Evolutionary conservation across 30 jellyfish, hydroid and myxozoan species (phyloP), one percentile per base, ranked within the genome.

Genomic region (Aurelia sp.): DNA sequence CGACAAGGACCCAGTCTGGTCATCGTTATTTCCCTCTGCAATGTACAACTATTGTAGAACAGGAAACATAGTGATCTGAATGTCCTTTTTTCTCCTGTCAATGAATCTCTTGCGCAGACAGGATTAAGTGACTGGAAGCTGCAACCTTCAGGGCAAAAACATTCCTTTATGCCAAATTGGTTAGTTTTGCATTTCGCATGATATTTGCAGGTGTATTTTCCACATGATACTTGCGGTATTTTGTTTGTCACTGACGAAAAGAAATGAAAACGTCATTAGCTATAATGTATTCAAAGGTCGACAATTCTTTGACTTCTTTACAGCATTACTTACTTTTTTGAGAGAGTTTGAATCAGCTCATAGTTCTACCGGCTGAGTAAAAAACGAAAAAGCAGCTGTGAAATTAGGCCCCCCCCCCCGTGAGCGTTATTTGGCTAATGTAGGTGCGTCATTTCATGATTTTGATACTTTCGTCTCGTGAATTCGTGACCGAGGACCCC

Each of bases 41-140:
- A 48, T 58, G 66, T 48, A 23, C 91, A 82, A 11, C 76, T 62
- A 22, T 31, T 47, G 35, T 66, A 50, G 21, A 35, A 22, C 73
- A 82, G 65, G n/a, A 70, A 68, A 82, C 91, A 82, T 0, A 33
- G 75, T 22, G 91, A 82, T 18, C 65, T 33, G 57, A 65, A 82
- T 16, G 86, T 82, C 69, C 16, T 70, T 2, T 20, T 40, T 11
- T 35, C 18, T 4, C 84, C 84, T 20, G 84, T 73, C 0, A 37
- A 47, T 19, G 44, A 17, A 68, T 82, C 91, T 44, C 88, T 82
- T n/a, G 86, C 91, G 71, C 91, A 82, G 13, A 82, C 86, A 16
- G 91, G 85, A 3, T 31, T 15, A 20, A 62, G 48, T 48, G 69
- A 8, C 41, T 31, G 50, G 33, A 82, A 82, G n/a, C 44, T 64